These are phyloP conservation scores for Lepeophtheirus nordmannii DNA, from an alignment of 2,888 invertebrate species.

Conservation along the genomic window DNA sequence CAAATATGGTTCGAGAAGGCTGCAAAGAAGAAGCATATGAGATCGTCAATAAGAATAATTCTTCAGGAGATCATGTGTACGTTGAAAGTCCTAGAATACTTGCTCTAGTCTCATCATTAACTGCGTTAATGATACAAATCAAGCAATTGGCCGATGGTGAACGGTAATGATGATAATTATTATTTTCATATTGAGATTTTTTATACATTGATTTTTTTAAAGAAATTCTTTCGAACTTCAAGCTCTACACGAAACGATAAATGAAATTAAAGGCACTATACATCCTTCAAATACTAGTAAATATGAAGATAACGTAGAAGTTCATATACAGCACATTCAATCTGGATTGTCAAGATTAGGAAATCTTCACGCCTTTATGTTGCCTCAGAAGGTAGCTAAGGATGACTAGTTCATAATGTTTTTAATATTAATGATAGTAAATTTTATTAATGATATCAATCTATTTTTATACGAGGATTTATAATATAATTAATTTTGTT, in stretches of 20 bases:
- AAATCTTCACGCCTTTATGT: constrained; percentile 35
- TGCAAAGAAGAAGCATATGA: constrained; percentile 67
- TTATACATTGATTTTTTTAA: constrained; percentile 26
- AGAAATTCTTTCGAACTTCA: constrained; percentile 74
- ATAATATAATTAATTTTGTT: no score
- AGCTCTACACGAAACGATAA: constrained; percentile 75
- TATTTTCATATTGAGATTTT: constrained; percentile 2
- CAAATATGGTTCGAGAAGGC: constrained; percentile 69
- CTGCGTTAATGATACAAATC: constrained; percentile 74
- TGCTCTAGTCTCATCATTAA: constrained; percentile 66
- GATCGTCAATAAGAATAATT: constrained; percentile 57
- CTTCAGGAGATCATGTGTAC: constrained; percentile 40
- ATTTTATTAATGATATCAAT: no score
- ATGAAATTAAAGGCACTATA: constrained; percentile 65
- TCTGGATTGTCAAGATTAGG: constrained; percentile 45
- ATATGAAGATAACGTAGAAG: constrained; percentile 75
- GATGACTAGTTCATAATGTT: neutral
- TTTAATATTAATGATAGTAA: no score
- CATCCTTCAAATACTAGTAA: constrained; percentile 55
- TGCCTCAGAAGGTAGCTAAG: neutral
- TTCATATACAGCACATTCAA: constrained; percentile 76
- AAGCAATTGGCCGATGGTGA: constrained; percentile 36
- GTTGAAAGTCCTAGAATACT: constrained; percentile 41
- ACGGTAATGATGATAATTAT: constrained; percentile 1
- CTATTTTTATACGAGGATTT: no score